phyloP scores from a whole-genome alignment of 64 coral and sea anemone species.

The Montipora capricornis region DNA sequence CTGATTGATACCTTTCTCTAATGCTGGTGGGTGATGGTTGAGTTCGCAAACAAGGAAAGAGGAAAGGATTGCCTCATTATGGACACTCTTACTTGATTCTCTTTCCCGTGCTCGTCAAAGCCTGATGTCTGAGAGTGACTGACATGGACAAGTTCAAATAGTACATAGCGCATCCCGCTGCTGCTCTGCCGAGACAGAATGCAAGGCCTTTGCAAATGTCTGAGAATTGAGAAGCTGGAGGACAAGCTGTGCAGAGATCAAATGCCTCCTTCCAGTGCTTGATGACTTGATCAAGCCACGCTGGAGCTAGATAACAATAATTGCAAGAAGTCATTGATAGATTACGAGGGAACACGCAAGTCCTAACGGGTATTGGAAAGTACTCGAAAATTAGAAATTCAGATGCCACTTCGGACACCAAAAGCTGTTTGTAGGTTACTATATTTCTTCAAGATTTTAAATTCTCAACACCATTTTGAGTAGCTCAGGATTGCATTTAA shows the following conservation, averaged over 20 bases:
- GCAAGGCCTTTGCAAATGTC: conserved; percentile 69
- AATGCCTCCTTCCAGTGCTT: conserved; percentile 69
- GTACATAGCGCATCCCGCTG: conserved; percentile 44
- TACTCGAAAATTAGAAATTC: too few relatives aligned
- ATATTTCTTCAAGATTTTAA: too few relatives aligned
- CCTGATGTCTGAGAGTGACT: conserved; percentile 85
- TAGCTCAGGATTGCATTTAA: too few relatives aligned
- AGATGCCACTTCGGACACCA: too few relatives aligned
- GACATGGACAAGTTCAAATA: conserved; percentile 73
- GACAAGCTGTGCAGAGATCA: conserved; percentile 67
- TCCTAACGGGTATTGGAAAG: too few relatives aligned
- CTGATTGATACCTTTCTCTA: too few relatives aligned
- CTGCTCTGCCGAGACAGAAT: conserved; percentile 68
- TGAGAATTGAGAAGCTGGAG: conserved; percentile 69
- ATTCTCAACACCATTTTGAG: too few relatives aligned
- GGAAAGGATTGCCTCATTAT: neutral
- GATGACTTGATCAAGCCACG: conserved; percentile 50
- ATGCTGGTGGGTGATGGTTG: too few relatives aligned
- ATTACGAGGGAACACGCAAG: neutral
- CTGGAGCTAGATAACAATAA: neutral
- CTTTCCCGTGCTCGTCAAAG: conserved; percentile 77
- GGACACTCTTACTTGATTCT: conserved; percentile 72
- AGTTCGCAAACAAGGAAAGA: too few relatives aligned
- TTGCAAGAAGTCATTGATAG: neutral
- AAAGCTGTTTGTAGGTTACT: too few relatives aligned